Conservation (phyloP, 2,888 invertebrate genomes). For the Lasioglossum figueresi region DNA sequence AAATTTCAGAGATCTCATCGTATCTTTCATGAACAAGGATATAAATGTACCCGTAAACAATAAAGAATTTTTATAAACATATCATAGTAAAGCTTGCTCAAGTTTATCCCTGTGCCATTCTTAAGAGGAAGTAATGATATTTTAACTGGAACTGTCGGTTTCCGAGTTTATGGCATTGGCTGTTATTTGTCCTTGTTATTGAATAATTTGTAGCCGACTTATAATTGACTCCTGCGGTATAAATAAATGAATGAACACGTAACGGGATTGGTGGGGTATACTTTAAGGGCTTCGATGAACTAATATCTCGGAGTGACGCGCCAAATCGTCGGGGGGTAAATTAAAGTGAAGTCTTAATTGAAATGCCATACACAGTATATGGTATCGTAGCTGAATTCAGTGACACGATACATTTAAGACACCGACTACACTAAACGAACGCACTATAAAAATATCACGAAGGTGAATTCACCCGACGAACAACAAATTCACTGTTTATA, state of each 20-base stretch:
- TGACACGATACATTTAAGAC: conserved; percentile 22
- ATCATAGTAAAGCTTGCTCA: background rate
- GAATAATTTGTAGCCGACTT: conserved; percentile 25
- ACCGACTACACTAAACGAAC: conserved; percentile 7
- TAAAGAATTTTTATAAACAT: background rate
- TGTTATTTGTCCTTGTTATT: conserved; percentile 6
- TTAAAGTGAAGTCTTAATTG: conserved; percentile 76
- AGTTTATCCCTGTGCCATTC: background rate
- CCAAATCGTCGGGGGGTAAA: conserved; percentile 74
- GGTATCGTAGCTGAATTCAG: conserved; percentile 37
- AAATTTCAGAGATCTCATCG: background rate
- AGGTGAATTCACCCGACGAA: background rate
- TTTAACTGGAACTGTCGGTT: background rate
- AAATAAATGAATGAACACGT: conserved; percentile 27
- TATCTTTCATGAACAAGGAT: background rate
- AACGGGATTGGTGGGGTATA: conserved; percentile 46
- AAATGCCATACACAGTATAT: conserved; percentile 48
- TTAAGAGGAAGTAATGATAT: conserved; percentile 6
- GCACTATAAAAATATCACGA: conserved; percentile 13
- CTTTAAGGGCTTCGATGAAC: conserved; percentile 65
- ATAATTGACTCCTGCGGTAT: conserved; percentile 17
- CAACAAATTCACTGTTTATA: background rate
- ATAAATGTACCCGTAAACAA: background rate
- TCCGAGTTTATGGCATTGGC: conserved; percentile 20
- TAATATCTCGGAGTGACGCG: conserved; percentile 59